Evolutionary conservation across 2,888 invertebrate genomes (phyloP).

Genomic region (Phasia obesa): DNA sequence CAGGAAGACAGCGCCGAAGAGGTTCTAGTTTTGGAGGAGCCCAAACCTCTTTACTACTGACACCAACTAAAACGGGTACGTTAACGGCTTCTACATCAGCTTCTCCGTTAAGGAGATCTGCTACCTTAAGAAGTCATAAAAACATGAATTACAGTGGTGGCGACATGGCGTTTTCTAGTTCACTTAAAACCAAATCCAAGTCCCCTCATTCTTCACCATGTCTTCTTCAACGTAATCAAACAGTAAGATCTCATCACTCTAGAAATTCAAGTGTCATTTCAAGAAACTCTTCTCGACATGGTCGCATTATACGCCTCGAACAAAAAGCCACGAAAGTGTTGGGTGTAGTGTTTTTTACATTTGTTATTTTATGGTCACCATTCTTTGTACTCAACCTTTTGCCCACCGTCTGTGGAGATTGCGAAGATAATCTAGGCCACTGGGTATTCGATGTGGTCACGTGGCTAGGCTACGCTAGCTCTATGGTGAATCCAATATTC

Average conservation of each 20-base stretch:
- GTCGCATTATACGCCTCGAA: constrained; percentile 92
- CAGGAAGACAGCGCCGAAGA: constrained; percentile 85
- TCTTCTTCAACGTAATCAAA: constrained; percentile 84
- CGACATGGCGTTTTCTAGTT: constrained; percentile 40
- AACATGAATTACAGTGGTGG: constrained; percentile 76
- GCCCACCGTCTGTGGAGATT: constrained; percentile 91
- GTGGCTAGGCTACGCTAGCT: constrained; percentile 97
- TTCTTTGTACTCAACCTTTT: constrained; percentile 95
- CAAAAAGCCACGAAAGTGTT: constrained; percentile 98
- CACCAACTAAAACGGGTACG: constrained; percentile 81
- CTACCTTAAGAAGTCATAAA: constrained; percentile 85
- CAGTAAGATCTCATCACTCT: constrained; percentile 88
- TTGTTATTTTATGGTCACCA: constrained; percentile 97
- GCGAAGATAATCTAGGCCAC: constrained; percentile 88
- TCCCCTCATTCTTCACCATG: constrained; percentile 85
- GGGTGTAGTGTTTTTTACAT: constrained; percentile 96
- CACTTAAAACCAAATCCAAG: constrained; percentile 79
- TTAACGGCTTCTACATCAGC: constrained; percentile 73
- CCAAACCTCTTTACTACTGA: constrained; percentile 85
- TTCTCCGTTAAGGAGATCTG: constrained; percentile 85
- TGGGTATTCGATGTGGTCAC: constrained; percentile 94
- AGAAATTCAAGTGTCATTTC: constrained; percentile 92
- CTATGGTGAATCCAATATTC: constrained; percentile 97
- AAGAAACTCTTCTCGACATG: constrained; percentile 91
- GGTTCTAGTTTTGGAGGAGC: constrained; percentile 89